phyloP scores from a whole-genome alignment of 2,113 vertebrate species.

The Ceyx margarethae region DNA sequence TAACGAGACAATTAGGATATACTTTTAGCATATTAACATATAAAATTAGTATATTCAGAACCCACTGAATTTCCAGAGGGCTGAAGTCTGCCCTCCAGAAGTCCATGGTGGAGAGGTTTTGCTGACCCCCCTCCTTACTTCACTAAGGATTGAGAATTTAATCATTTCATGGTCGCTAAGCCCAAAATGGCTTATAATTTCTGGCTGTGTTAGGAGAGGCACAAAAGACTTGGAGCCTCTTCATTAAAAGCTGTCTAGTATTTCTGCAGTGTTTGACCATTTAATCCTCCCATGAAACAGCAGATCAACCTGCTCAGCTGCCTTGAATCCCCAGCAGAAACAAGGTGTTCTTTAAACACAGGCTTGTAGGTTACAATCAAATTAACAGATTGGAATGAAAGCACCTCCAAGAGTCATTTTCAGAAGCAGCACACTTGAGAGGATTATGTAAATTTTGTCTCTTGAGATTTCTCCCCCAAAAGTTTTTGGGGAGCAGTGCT shows the following conservation, averaged over 20 bases:
- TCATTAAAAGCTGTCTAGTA: neutral
- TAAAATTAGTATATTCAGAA: neutral
- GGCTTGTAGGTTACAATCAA: neutral
- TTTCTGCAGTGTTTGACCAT: neutral
- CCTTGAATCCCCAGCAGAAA: slow-evolving; percentile 9
- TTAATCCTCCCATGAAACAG: neutral
- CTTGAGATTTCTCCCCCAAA: neutral
- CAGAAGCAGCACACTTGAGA: neutral
- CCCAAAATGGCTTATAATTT: slow-evolving; percentile 13
- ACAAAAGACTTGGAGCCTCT: slow-evolving; percentile 31
- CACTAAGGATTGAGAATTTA: too few relatives aligned
- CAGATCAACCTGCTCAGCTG: neutral
- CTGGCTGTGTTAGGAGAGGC: slow-evolving; percentile 15
- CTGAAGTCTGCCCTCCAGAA: too few relatives aligned
- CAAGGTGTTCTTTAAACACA: neutral
- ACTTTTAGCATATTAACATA: neutral
- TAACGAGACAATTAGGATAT: neutral
- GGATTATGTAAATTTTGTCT: neutral
- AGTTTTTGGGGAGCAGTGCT: neutral
- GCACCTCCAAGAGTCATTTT: neutral
- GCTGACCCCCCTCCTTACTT: too few relatives aligned
- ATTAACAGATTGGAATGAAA: neutral
- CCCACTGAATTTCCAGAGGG: neutral
- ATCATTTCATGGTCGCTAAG: too few relatives aligned
- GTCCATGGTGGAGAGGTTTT: too few relatives aligned